Percentiles rank a stretch among this genome's conserved stretches.
phyloP scores from a whole-genome alignment of 2,888 invertebrate species.

The Blera fallax region DNA sequence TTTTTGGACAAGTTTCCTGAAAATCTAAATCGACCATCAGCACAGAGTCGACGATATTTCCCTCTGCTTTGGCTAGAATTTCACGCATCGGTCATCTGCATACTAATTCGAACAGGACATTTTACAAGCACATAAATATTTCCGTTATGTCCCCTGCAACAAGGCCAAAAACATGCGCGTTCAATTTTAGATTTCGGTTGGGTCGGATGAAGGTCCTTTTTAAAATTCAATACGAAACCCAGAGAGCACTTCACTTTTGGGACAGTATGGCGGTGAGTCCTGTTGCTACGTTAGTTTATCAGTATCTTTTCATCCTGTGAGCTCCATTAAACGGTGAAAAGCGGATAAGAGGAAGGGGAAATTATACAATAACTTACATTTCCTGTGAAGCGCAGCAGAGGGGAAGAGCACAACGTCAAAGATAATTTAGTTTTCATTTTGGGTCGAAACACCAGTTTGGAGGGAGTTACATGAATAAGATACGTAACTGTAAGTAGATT shows the following conservation, averaged over 20 bases:
- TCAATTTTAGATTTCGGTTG: neutral
- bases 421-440: conserved; percentile 64
- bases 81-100: conserved; percentile 63
- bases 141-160: conserved; percentile 40
- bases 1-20: neutral
- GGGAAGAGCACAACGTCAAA: conserved; percentile 25
- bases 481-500: neutral
- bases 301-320: conserved; percentile 55
- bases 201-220: conserved; percentile 29
- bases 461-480: conserved; percentile 13
- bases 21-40: conserved; percentile 45
- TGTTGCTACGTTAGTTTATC: conserved; percentile 47
- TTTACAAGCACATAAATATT: conserved; percentile 66
- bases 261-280: conserved; percentile 1
- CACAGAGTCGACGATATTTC: conserved; percentile 30
- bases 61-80: conserved; percentile 30
- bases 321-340: conserved; percentile 59
- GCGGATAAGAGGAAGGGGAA: conserved; percentile 49
- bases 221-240: conserved; percentile 59
- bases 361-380: conserved; percentile 68
- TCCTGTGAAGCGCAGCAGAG: conserved; percentile 23
- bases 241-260: conserved; percentile 47
- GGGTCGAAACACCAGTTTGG: conserved; percentile 7
- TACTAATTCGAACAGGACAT: conserved; percentile 66
- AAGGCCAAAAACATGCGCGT: conserved; percentile 14